A percentile compares a stretch with the other conserved stretches of the same genome.
phyloP scores from a whole-genome alignment of 2,888 invertebrate genomes.

The Lumbricus terrestris region DNA sequence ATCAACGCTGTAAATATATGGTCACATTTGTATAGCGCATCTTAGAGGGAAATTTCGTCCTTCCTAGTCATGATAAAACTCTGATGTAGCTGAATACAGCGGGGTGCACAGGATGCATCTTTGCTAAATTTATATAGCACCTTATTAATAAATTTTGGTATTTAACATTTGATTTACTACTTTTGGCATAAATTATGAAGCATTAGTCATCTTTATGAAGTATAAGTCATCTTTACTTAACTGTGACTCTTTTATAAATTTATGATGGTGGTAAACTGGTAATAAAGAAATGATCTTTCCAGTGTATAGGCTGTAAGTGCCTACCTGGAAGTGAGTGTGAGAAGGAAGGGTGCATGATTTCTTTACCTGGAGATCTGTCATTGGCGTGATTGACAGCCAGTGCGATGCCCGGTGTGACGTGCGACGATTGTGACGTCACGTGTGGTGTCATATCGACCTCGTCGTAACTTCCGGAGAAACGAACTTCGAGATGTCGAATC shows the following conservation, averaged over 20 bases:
- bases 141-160: neutral
- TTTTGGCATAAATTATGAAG: too few relatives aligned
- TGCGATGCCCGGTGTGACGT: constrained; percentile 3
- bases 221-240: too few relatives aligned
- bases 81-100: too few relatives aligned
- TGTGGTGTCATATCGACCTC: neutral
- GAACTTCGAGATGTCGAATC: neutral
- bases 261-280: neutral
- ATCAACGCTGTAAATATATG: neutral
- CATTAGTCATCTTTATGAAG: too few relatives aligned
- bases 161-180: too few relatives aligned
- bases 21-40: neutral
- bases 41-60: neutral
- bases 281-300: neutral
- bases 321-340: neutral
- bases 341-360: neutral
- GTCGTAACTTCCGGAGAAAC: neutral
- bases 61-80: too few relatives aligned
- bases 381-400: neutral
- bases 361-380: neutral
- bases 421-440: too few relatives aligned
- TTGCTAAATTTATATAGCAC: too few relatives aligned
- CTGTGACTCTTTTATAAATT: neutral
- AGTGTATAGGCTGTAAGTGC: too few relatives aligned
- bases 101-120: too few relatives aligned